Percentiles rank a stretch among this genome's conserved stretches.
Evolutionary conservation across 2,113 vertebrate species (phyloP).

Genomic region (Nycticryphes semicollaris): DNA sequence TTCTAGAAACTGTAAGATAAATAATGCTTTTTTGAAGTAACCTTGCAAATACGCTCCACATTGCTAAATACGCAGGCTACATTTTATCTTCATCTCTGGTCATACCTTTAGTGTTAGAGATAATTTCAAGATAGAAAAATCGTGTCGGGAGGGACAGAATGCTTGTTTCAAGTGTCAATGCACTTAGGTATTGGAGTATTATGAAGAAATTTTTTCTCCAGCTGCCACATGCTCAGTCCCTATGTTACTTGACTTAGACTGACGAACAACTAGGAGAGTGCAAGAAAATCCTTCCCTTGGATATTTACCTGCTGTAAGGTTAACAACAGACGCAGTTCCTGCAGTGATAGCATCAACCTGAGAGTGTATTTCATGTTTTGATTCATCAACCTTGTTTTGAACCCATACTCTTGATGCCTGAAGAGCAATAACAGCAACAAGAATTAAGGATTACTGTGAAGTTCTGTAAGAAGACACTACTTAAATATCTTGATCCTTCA

Average conservation of each 20-base stretch:
- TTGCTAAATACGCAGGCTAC: background rate
- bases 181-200: rapidly evolving
- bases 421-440: conserved; percentile 44
- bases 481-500: background rate
- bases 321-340: conserved; percentile 97
- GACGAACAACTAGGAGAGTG: background rate
- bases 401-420: conserved; percentile 98
- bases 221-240: background rate
- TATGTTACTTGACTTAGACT: background rate
- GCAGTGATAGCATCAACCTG: conserved; percentile 99
- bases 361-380: conserved; percentile 99
- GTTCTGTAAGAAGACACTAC: background rate
- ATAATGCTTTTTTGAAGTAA: background rate
- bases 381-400: conserved; percentile 99
- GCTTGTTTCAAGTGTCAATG: background rate
- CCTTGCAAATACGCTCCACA: background rate
- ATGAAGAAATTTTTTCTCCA: background rate
- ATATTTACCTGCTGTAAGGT: conserved; percentile 94
- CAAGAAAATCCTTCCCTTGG: background rate
- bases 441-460: background rate
- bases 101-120: background rate
- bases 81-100: background rate
- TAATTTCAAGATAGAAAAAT: background rate
- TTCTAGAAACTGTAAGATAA: background rate
- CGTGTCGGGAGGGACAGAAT: background rate